These are phyloP conservation scores for Heliothis peltigera DNA, from an alignment of 2,888 invertebrate genomes.

Conservation along the genomic window DNA sequence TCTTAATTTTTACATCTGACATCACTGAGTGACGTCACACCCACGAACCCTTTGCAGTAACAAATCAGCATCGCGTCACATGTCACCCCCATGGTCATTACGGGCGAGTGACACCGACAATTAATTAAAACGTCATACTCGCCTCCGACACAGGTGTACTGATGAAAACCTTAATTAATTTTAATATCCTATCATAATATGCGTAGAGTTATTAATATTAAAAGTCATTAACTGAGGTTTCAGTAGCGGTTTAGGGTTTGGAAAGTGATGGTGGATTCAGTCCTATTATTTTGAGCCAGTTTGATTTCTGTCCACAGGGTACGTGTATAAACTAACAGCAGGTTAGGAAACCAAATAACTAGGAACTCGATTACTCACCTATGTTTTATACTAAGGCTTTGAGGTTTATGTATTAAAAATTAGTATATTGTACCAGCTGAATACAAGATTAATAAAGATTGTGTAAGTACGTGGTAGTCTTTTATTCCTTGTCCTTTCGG, in stretches of 20 bases:
- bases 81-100: constrained; percentile 76
- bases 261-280: background rate
- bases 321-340: background rate
- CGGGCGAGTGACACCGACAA: constrained; percentile 69
- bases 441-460: background rate
- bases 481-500: background rate
- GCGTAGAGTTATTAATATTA: constrained; percentile 56
- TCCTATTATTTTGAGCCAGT: background rate
- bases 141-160: constrained; percentile 77
- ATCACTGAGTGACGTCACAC: constrained; percentile 10
- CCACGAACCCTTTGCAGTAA: constrained; percentile 40
- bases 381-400: too few species aligned
- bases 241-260: constrained; percentile 13
- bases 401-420: background rate
- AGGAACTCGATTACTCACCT: background rate
- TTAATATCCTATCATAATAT: constrained; percentile 63
- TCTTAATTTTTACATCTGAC: constrained; percentile 10
- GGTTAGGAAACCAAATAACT: background rate
- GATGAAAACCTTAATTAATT: constrained; percentile 74
- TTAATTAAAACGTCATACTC: constrained; percentile 82
- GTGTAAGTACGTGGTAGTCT: background rate
- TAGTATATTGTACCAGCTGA: background rate
- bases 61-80: constrained; percentile 76
- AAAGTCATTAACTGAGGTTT: constrained; percentile 41
- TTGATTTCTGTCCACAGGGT: background rate